These are phyloP conservation scores for Brachionus koreanus DNA, from an alignment of 1,140 invertebrate genomes.

Conservation along the genomic window DNA sequence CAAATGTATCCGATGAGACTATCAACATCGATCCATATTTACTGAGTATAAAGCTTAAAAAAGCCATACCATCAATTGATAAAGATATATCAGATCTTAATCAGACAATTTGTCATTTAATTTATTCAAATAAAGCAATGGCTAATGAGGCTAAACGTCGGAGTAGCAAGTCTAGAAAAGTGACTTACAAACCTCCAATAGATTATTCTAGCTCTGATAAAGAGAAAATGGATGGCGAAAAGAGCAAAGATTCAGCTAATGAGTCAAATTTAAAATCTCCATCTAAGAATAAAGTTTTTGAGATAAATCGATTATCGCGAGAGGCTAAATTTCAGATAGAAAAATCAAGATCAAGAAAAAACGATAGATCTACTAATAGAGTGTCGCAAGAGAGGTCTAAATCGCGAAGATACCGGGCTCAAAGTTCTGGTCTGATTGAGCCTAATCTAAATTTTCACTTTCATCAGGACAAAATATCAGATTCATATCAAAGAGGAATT, in stretches of 20 bases:
- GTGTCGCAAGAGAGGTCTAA: not conserved
- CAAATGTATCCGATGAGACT: not conserved
- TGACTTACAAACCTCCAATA: not conserved
- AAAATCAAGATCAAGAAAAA: not conserved
- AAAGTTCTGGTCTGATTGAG: not conserved
- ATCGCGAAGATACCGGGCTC: not conserved
- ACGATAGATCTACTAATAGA: not conserved
- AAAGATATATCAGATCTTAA: conserved; percentile 27
- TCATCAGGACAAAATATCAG: conserved; percentile 4
- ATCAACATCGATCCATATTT: conserved; percentile 10
- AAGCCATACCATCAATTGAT: conserved; percentile 17
- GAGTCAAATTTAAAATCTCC: conserved; percentile 1
- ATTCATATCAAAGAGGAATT: not conserved
- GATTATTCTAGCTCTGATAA: not conserved
- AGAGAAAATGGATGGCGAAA: not conserved
- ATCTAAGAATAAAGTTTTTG: conserved; percentile 17
- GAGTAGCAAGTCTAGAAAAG: not conserved
- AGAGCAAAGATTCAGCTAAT: not conserved
- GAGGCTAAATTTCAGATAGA: conserved; percentile 27
- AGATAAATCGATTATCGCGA: conserved; percentile 8
- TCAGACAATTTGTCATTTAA: conserved; percentile 25
- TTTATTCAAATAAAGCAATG: not conserved
- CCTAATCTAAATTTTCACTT: conserved; percentile 19
- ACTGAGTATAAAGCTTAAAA: conserved; percentile 1
- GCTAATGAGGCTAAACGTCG: not conserved